Base-by-base conservation (phyloP, 2,797 vertebrate species). In the Philypnodon macrostomus region DNA sequence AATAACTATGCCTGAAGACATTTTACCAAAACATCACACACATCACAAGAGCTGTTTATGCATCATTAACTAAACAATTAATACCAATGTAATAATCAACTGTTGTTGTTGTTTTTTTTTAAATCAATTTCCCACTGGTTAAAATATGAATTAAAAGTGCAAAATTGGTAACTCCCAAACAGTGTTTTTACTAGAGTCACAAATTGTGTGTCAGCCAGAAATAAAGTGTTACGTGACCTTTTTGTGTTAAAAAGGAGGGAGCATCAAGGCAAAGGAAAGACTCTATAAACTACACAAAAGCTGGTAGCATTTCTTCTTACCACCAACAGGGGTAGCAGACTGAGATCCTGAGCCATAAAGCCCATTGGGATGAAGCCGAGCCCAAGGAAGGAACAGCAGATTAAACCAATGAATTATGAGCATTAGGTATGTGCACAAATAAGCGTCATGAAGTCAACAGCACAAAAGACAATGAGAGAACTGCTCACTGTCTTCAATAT, bases 311-410 rank as follows among this genome's bases (percentile, higher is more conserved):
- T 79, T 88, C 88, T 87, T 92, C 94, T 98, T 97, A 97, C 95
- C 95, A 95, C 94, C 93, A 73, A 92, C 89, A 80, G 93, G 90
- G 90, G 92, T 97, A 94, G 95, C 93, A 88, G 95, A 95, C 87
- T 94, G 94, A 90, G 94, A 96, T 96, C 95, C 96, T 98, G 93
- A 93, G 90, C 90, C 91, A 93, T 91, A 91, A 85, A 85, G 79
- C 84, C 86, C 85, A 87, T n/a, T 86, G 86, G 80, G 81, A 77
- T 77, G 78, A 60, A 77, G 81, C 71, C 77, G 63, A 75, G 63
- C 87, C 88, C 83, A 66, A 88, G 85, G 84, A 85, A 88, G 91
- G 88, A 89, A 93, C 79, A 94, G 91, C 89, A 95, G 90, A 89
- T 95, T 95, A 90, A 92, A 93, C 81, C 76, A 84, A 91, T 92